Evolutionary conservation across 2,113 vertebrate genomes (phyloP), one percentile per base, ranked within the genome.

Genomic region (Odontophorus gujanensis): DNA sequence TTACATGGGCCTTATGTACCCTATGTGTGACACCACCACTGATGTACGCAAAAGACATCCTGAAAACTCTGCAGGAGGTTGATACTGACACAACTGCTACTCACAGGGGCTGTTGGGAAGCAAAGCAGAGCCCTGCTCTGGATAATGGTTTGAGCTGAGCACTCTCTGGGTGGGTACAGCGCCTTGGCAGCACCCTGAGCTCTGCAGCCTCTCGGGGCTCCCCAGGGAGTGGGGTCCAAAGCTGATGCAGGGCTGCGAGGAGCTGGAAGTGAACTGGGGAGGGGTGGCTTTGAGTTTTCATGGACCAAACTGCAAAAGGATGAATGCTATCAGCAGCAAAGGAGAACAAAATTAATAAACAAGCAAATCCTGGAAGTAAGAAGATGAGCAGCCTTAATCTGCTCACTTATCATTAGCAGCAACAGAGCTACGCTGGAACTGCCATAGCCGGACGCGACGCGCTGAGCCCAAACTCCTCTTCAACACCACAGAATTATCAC

Each of bases 191-290:
- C 28, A 32, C 30, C 30, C 53, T 9, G 6, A 11, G 30, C 30
- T 30, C 53, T 10, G 11, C 53, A 53, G 51, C 26, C 14, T 14
- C 51, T 51, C 24, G 24, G 5, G 26, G 53, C 53, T 78, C 28
- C 45, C 51, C 25, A 51, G 25, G 0, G 34, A 89, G 28, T 57
- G 15, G 47, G 69, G 79, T 73, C 67, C 55, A 87, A 24, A 0
- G 1, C 14, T 0, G 1, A 77, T 47, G 28, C 0, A 1, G 16
- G 51, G 74, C 43, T 82, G 45, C 14, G 48, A 76, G 65, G 15
- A 91, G 45, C 40, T 62, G 80, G 32, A 92, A 85, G 95, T 82
- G 45, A 89, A 79, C 55, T 28, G 55, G 63, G 55, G 63, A 10
- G 15, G 71, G 75, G 4, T 51, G 43, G 59, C 53, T 86, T 89